Evolutionary conservation across 2,888 invertebrate species (phyloP).

Genomic region (Cistogaster globosa): DNA sequence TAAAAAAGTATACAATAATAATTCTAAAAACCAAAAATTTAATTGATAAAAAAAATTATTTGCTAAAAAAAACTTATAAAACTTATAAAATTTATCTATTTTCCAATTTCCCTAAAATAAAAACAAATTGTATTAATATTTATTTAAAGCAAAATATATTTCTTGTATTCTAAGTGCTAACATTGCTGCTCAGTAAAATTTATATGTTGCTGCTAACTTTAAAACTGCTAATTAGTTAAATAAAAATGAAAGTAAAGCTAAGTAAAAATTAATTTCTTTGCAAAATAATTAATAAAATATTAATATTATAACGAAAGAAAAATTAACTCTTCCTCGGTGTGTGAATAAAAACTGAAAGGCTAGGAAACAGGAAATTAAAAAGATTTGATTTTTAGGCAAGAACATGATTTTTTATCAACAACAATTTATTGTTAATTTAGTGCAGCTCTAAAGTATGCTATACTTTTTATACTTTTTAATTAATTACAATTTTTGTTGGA

Average conservation of each 20-base stretch:
- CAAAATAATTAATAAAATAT: constrained; percentile 3
- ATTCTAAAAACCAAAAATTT: constrained; percentile 52
- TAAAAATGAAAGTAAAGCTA: constrained; percentile 36
- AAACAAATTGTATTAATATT: constrained; percentile 72
- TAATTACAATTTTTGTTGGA: too few relatives aligned
- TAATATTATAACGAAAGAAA: constrained; percentile 1
- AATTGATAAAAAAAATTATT: constrained; percentile 61
- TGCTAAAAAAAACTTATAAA: constrained; percentile 40
- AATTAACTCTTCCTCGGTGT: constrained; percentile 37
- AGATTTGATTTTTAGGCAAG: too few relatives aligned
- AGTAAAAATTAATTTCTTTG: constrained; percentile 26
- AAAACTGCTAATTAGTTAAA: constrained; percentile 64
- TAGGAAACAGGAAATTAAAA: neutral
- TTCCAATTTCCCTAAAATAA: constrained; percentile 41
- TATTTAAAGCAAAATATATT: constrained; percentile 50
- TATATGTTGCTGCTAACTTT: constrained; percentile 78
- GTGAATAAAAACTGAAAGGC: constrained; percentile 17
- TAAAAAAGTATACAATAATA: constrained; percentile 14
- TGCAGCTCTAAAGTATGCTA: too few relatives aligned
- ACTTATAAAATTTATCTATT: constrained; percentile 4
- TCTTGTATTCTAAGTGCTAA: constrained; percentile 71
- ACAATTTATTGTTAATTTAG: too few relatives aligned
- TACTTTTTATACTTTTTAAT: too few relatives aligned
- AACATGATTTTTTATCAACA: too few relatives aligned
- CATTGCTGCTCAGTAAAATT: constrained; percentile 69